A percentile compares a stretch with the other conserved stretches of the same genome.
Evolutionary conservation across 2,113 vertebrate species (phyloP).

Genomic region (Phalacrocorax brasilianus): DNA sequence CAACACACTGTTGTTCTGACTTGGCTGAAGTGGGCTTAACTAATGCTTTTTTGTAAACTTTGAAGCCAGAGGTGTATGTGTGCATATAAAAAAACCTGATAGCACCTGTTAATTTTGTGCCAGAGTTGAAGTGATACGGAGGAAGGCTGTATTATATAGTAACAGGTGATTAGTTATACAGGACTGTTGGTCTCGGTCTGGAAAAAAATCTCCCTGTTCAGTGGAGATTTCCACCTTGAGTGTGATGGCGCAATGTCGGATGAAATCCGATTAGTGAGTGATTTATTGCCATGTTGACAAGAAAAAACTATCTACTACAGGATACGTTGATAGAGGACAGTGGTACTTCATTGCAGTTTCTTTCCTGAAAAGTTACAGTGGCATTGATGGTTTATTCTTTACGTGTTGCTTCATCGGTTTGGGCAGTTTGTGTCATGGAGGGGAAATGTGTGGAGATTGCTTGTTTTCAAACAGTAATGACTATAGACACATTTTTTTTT

Average conservation of each 20-base stretch:
- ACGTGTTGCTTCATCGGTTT: constrained; percentile 6
- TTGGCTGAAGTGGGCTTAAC: neutral
- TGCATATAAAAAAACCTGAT: neutral
- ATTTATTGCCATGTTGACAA: constrained; percentile 12
- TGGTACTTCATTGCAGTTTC: constrained; percentile 10
- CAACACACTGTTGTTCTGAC: too few species aligned
- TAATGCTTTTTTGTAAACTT: neutral
- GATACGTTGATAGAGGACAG: neutral
- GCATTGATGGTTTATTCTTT: neutral
- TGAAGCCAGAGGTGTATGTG: neutral
- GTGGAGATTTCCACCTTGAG: neutral
- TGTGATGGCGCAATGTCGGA: neutral
- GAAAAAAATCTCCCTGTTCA: neutral
- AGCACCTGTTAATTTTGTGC: neutral
- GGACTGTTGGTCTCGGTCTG: neutral
- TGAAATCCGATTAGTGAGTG: constrained; percentile 16
- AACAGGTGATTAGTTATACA: neutral
- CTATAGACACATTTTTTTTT: neutral
- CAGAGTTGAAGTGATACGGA: neutral
- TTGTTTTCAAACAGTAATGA: neutral
- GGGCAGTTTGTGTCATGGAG: neutral
- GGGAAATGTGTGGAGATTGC: neutral
- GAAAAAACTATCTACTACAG: neutral
- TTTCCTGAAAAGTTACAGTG: constrained; percentile 7
- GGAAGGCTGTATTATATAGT: fast-evolving